Base-by-base conservation (phyloP, 2,888 invertebrate species). In the Patella caerulea region DNA sequence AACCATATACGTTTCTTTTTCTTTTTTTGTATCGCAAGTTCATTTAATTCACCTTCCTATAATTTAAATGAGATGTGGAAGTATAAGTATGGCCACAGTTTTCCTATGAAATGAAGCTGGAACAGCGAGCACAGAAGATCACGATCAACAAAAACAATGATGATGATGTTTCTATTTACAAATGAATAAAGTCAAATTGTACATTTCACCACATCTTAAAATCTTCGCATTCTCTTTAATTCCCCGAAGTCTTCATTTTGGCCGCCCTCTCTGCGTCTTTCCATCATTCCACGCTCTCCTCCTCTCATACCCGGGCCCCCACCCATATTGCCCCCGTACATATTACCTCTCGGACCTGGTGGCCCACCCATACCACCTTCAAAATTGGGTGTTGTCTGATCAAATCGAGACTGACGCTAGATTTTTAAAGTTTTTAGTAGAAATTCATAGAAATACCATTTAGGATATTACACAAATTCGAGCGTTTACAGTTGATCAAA, bases 331-430 rank as follows among this genome's bases (percentile, higher is more conserved):
- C 69, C 55, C n/a, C 55, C 59, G 19, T 80, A 78, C 55, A 78
- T 72, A 11, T 78, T 73, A 17, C 78, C 78, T 14, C 80, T 74
- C 71, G 78, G 74, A 24, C 80, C 80, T 9, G 79, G 82, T 29
- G 76, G 65, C 29, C 79, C 82, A 55, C 79, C 78, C 53, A 56
- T 59, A 59, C 73, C 75, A 12, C 29, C 29, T 17, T 52, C 53
- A 52, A 52, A 52, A 73, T 55, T 55, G 11, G 52, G 19, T 11
- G 65, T 24, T 19, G 65, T 65, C 59, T 83, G 85, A 65, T 85
- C 83, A 79, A 83, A 83, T 29, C 82, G 82, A 54, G 81, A 81
- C 75, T 82, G 83, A 54, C 83, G 82, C 80, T 82, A 79, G 52
- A 73, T 71, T 72, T 72, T 56, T 11, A 53, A 74, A 55, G 54